Evolutionary conservation across 1,140 invertebrate genomes (phyloP), one percentile per base, ranked within the genome.

Genomic region (Pachypeltis micranthus): DNA sequence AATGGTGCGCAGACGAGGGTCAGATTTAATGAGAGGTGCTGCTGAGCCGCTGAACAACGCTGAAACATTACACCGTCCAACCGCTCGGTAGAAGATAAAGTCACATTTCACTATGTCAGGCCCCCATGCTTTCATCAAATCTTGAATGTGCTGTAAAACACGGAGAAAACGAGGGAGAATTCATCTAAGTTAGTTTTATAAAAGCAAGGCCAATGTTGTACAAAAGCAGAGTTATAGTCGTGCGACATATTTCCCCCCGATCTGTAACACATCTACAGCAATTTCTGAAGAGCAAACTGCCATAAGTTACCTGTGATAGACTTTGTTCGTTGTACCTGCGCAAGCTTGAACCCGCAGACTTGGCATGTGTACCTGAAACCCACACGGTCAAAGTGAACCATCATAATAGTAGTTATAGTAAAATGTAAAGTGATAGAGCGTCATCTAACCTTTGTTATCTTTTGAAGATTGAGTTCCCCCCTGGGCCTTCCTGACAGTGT

Each of bases 401-500:
- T n/a, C n/a, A n/a, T n/a, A n/a, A n/a, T n/a, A n/a, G n/a, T n/a
- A n/a, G n/a, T n/a, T n/a, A n/a, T n/a, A n/a, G n/a, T n/a, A n/a
- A n/a, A n/a, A n/a, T n/a, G n/a, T n/a, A n/a, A n/a, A n/a, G n/a
- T n/a, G n/a, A n/a, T n/a, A n/a, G n/a, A n/a, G n/a, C n/a, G n/a
- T n/a, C n/a, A n/a, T n/a, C n/a, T n/a, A n/a, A 51, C 47, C 79
- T 68, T 83, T 82, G 47, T 73, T 76, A 72, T 93, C 90, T 55
- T 83, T 77, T 2, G 79, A 77, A 31, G 77, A 79, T 74, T 95
- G 91, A 0, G 84, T 79, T 57, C 87, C 85, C 0, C 91, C 91
- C 72, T 93, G 87, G 51, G 90, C 90, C 0, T 88, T 83, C 56
- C 90, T 73, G 0, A 91, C 87, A 2, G 89, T 89, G 71, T 95